A percentile compares a stretch with the other conserved stretches of the same genome.
These are phyloP conservation scores for Nasonia longicornis DNA, from an alignment of 1,140 invertebrate genomes.

Conservation along the genomic window DNA sequence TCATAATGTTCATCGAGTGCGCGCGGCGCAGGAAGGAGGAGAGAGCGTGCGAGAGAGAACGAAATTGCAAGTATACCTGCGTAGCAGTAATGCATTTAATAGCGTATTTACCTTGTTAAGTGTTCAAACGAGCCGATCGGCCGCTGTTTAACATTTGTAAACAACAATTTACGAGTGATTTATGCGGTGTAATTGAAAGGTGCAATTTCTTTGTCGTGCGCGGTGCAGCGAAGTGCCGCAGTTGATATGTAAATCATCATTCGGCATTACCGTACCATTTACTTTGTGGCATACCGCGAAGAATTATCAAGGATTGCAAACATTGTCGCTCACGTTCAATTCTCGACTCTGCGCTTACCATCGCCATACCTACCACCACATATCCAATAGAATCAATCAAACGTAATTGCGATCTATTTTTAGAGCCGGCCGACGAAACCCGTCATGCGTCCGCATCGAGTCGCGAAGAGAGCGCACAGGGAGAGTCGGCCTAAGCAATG, in stretches of 20 bases:
- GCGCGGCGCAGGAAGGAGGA: neutral
- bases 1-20: slow-evolving; percentile 9
- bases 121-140: slow-evolving; percentile 3
- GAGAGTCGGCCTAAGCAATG: neutral
- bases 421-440: too few species aligned
- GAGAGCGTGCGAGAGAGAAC: neutral
- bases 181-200: neutral
- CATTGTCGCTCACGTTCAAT: too few species aligned
- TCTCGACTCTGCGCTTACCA: too few species aligned
- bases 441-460: neutral
- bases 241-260: too few species aligned
- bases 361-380: too few species aligned
- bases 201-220: neutral
- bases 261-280: too few species aligned
- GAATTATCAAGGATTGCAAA: too few species aligned
- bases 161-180: slow-evolving; percentile 4
- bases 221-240: too few species aligned
- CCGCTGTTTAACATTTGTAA: neutral
- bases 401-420: too few species aligned
- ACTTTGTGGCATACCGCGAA: too few species aligned
- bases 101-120: slow-evolving; percentile 23
- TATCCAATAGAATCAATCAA: too few species aligned
- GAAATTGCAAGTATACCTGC: slow-evolving; percentile 18
- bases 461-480: neutral
- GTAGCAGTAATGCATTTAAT: slow-evolving; percentile 22